Evolutionary conservation across 2,797 vertebrate species (phyloP).

Genomic region (Carduelis carduelis): DNA sequence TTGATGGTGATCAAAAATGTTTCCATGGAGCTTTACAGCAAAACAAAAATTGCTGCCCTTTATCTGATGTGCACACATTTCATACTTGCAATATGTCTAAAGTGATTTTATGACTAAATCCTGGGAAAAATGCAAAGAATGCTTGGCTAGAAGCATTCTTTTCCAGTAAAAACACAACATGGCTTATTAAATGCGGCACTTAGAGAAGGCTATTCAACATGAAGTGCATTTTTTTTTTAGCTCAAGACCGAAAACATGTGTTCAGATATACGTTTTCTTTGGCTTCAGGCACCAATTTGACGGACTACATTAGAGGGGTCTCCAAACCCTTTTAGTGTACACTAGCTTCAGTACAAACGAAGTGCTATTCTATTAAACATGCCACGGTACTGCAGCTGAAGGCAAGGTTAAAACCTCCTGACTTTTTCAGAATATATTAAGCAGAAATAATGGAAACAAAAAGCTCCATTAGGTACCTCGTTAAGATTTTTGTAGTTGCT

Average conservation of each 20-base stretch:
- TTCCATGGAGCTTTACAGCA: constrained; percentile 40
- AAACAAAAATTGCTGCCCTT: constrained; percentile 66
- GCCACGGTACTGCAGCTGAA: background rate
- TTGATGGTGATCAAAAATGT: constrained; percentile 56
- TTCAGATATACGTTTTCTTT: constrained; percentile 67
- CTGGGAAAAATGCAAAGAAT: constrained; percentile 80
- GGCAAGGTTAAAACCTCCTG: constrained; percentile 56
- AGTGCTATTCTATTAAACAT: constrained; percentile 1
- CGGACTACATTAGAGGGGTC: constrained; percentile 18
- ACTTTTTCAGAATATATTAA: constrained; percentile 66
- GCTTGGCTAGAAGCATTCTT: constrained; percentile 69
- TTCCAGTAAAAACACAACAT: constrained; percentile 77
- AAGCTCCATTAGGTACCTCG: constrained; percentile 46
- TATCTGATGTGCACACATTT: constrained; percentile 73
- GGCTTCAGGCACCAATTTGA: constrained; percentile 51
- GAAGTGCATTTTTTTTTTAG: constrained; percentile 64
- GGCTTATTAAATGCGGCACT: constrained; percentile 67
- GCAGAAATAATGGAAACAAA: constrained; percentile 65
- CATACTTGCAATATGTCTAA: constrained; percentile 68
- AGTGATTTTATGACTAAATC: constrained; percentile 76
- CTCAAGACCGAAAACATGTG: constrained; percentile 59
- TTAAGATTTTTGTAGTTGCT: constrained; percentile 58
- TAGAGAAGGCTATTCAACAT: constrained; percentile 60
- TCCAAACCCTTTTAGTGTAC: background rate
- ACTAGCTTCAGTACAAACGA: background rate